A percentile compares a stretch with the other conserved stretches of the same genome.
These are phyloP conservation scores for Pristis pectinata DNA, from an alignment of 2,797 vertebrate species.

Conservation along the genomic window DNA sequence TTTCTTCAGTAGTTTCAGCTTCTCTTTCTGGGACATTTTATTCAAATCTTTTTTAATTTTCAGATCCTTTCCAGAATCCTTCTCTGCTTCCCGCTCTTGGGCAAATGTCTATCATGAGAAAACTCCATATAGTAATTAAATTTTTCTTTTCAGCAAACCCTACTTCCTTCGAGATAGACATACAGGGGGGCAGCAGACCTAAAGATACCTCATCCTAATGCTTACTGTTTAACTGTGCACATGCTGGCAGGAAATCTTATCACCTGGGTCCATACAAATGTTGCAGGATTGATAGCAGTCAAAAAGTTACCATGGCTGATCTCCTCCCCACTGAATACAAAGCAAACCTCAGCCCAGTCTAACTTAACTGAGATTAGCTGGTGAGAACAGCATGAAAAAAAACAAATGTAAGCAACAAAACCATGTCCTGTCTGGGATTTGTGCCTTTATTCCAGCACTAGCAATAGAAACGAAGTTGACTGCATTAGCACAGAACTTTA, in stretches of 20 bases:
- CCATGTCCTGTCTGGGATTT: not conserved
- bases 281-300: not conserved
- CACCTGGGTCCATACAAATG: not conserved
- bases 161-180: not conserved
- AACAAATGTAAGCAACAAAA: not conserved
- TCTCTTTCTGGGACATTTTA: slow-evolving; percentile 79
- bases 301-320: not conserved
- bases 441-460: not conserved
- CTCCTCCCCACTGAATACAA: not conserved
- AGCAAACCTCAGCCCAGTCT: not conserved
- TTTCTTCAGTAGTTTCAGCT: slow-evolving; percentile 83
- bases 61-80: slow-evolving; percentile 54
- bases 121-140: not conserved
- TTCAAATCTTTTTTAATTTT: slow-evolving; percentile 80
- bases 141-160: not conserved
- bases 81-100: slow-evolving; percentile 50
- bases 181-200: not conserved
- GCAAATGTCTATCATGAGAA: slow-evolving; percentile 54
- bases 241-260: not conserved
- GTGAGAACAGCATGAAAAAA: not conserved
- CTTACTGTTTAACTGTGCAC: not conserved
- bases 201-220: not conserved
- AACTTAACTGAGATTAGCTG: not conserved
- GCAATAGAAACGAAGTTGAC: not conserved
- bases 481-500: not conserved